Evolutionary conservation across 2,888 invertebrate genomes (phyloP).

Genomic region (Eupeodes latifasciatus): DNA sequence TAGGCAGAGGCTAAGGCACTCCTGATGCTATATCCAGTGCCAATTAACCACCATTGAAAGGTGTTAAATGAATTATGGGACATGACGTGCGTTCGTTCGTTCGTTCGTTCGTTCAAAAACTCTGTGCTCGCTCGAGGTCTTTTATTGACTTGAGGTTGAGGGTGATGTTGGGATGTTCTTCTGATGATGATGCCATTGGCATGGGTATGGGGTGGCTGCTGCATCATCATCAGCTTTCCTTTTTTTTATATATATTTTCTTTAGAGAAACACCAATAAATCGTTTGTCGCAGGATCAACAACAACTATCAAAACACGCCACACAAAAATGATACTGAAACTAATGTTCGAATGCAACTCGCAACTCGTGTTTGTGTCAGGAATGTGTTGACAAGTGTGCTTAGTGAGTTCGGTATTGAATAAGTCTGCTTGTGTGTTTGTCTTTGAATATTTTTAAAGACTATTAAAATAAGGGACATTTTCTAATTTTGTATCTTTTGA

Average conservation of each 20-base stretch:
- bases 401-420: neutral
- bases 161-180: neutral
- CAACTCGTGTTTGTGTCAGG: constrained; percentile 66
- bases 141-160: constrained; percentile 30
- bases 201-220: neutral
- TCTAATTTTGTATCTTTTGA: constrained; percentile 46
- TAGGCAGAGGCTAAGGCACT: neutral
- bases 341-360: constrained; percentile 36
- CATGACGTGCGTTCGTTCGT: constrained; percentile 47
- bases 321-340: constrained; percentile 11
- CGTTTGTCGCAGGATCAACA: constrained; percentile 68
- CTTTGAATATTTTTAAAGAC: neutral
- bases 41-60: constrained; percentile 73
- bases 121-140: constrained; percentile 19
- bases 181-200: neutral
- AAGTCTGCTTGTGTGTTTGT: neutral
- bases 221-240: constrained; percentile 8
- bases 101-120: constrained; percentile 22
- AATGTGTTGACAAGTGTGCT: constrained; percentile 63
- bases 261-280: constrained; percentile 55
- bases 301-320: neutral
- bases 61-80: constrained; percentile 75
- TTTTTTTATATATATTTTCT: constrained; percentile 28
- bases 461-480: constrained; percentile 26
- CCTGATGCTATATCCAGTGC: constrained; percentile 41